Conservation (phyloP, 2,888 invertebrate species). For the Fragum fragum region DNA sequence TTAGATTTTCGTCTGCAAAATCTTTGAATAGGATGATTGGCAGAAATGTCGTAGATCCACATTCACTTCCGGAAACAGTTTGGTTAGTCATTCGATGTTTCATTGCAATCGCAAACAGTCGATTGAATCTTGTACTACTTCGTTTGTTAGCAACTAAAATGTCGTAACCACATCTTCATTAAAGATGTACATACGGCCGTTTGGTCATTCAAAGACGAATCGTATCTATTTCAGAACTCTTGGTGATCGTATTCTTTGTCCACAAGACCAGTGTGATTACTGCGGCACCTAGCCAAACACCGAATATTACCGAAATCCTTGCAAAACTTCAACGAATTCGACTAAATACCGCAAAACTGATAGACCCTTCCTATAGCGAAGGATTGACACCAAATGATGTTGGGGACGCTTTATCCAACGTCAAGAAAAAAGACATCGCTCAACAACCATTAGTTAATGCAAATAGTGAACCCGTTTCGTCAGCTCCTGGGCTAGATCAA, state of each 20-base stretch:
- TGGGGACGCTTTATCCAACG: neutral
- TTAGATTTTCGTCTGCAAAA: no score
- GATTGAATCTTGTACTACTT: no score
- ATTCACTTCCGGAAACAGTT: no score
- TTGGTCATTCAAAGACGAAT: no score
- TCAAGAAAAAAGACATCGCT: neutral
- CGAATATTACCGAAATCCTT: neutral
- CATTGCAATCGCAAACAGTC: no score
- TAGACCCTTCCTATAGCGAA: neutral
- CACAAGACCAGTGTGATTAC: neutral
- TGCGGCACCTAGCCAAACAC: neutral
- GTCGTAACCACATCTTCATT: no score
- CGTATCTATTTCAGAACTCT: neutral
- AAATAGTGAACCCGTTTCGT: neutral
- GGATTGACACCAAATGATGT: neutral
- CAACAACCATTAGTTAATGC: neutral
- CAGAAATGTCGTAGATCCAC: no score
- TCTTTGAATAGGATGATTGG: no score
- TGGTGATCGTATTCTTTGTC: neutral
- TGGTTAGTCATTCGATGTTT: no score
- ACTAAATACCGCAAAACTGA: neutral
- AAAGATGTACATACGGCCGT: no score
- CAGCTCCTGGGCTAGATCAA: neutral
- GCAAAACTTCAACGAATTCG: constrained; percentile 8
- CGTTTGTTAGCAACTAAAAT: no score